A percentile compares a stretch with the other conserved stretches of the same genome.
Evolutionary conservation across 2,888 invertebrate species (phyloP).

Genomic region (Clunio marinus): DNA sequence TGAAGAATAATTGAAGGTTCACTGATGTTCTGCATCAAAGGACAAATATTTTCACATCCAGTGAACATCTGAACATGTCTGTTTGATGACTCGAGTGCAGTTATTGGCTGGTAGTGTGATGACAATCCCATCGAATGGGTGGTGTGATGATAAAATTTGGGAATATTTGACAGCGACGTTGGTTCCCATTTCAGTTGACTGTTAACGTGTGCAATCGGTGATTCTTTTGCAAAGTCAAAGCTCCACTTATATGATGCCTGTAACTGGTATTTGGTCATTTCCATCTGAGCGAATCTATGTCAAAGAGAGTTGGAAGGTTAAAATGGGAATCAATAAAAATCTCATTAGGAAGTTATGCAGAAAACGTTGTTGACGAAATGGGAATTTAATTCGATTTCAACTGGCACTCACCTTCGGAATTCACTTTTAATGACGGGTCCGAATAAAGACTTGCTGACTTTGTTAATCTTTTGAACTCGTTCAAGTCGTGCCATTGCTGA

Average conservation of each 20-base stretch:
- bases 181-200: slow-evolving; percentile 29
- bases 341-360: neutral
- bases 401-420: slow-evolving; percentile 24
- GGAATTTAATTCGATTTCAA: neutral
- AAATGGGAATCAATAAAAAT: neutral
- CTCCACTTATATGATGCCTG: slow-evolving; percentile 34
- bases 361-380: neutral
- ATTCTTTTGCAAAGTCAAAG: slow-evolving; percentile 33
- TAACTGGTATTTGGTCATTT: slow-evolving; percentile 35
- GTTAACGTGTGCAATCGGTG: slow-evolving; percentile 11
- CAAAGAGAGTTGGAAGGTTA: neutral
- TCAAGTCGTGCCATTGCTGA: slow-evolving; percentile 29
- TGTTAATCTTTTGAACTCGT: slow-evolving; percentile 36
- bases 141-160: slow-evolving; percentile 35
- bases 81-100: no score
- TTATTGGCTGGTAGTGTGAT: neutral
- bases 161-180: neutral
- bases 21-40: slow-evolving; percentile 11
- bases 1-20: slow-evolving; percentile 11
- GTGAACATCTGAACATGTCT: neutral
- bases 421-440: slow-evolving; percentile 35
- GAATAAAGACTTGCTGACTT: slow-evolving; percentile 35
- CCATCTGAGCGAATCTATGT: slow-evolving; percentile 28
- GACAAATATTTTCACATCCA: slow-evolving; percentile 38
- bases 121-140: neutral